Base-by-base conservation (phyloP, 2,113 vertebrate species). In the Actenoides hombroni region DNA sequence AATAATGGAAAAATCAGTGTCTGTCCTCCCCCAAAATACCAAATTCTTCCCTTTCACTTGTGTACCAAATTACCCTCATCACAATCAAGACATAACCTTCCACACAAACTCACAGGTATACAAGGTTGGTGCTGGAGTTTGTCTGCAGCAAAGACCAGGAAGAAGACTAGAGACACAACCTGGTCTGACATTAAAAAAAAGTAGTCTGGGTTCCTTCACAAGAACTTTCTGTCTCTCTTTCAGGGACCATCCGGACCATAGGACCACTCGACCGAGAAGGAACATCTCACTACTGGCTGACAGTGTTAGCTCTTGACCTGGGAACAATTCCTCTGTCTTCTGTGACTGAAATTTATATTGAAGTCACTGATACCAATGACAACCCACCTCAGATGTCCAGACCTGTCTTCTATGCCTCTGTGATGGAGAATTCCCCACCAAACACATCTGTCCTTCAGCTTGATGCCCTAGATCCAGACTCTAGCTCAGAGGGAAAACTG, bases 321-420 rank as follows among this genome's bases (percentile, higher is more conserved):
- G 99, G 99, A 10, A 98, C 98, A 1, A 63, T 98, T 64, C 98
- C 99, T 46, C 96, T 99, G 61, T 95, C 98, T 44, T 98, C 99
- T 49, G 98, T 98, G 95, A 98, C 98, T n/a, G 99, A 99, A 92
- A 98, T 99, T 95, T 99, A 98, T 96, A 97, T 99, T 75, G 99
- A 99, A 91, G 98, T 99, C 77, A 97, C 94, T 1, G 99, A 99
- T 65, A 92, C 99, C 51, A 99, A 99, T n/a, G 99, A 99, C 94
- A 99, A 99, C 74, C 97, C 99, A 19, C 99, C 99, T 8, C 98
- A 98, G 88, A 98, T 99, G 83, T 98, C 98, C 57, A 98, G 98
- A 89, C 98, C 99, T 2, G 98, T 99, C 68, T 99, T 99, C 92
- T 99, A 99, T 25, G 98, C 98, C 4, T 98, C 98, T 5, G 97